Evolutionary conservation across 2,113 vertebrate genomes (phyloP).

Genomic region (Lamprologus lemairii): DNA sequence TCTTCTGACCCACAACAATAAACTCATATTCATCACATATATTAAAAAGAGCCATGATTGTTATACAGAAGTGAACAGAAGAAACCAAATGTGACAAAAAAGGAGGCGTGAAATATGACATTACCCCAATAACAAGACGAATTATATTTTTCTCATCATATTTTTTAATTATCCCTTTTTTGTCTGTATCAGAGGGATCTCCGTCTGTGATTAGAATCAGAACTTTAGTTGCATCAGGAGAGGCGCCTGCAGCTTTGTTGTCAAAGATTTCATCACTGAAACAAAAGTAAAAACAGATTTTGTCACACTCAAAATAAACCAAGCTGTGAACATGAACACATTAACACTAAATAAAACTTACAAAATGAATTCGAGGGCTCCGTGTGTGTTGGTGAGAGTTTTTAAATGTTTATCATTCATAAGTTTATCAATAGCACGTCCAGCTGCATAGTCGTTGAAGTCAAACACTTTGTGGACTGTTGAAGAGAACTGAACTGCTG

Average conservation of each 20-base stretch:
- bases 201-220: conserved; percentile 81
- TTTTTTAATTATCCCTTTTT: rapidly evolving
- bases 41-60: not conserved
- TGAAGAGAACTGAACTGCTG: conserved; percentile 75
- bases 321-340: not conserved
- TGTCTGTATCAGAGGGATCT: conserved; percentile 18
- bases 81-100: rapidly evolving
- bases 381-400: conserved; percentile 61
- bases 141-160: conserved; percentile 36
- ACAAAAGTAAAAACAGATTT: not conserved
- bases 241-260: conserved; percentile 36
- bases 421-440: conserved; percentile 24
- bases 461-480: conserved; percentile 58
- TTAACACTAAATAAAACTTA: conserved; percentile 52
- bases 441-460: conserved; percentile 59
- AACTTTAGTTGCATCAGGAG: conserved; percentile 67
- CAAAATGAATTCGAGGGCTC: conserved; percentile 61
- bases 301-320: not conserved
- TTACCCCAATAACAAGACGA: conserved; percentile 70
- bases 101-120: rapidly evolving
- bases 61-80: not conserved
- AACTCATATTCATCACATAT: not conserved
- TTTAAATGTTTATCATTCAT: not conserved
- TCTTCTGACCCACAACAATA: rapidly evolving
- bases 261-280: conserved; percentile 36